Base-by-base conservation (phyloP, 2,113 vertebrate species). In the Diphyllodes magnificus region DNA sequence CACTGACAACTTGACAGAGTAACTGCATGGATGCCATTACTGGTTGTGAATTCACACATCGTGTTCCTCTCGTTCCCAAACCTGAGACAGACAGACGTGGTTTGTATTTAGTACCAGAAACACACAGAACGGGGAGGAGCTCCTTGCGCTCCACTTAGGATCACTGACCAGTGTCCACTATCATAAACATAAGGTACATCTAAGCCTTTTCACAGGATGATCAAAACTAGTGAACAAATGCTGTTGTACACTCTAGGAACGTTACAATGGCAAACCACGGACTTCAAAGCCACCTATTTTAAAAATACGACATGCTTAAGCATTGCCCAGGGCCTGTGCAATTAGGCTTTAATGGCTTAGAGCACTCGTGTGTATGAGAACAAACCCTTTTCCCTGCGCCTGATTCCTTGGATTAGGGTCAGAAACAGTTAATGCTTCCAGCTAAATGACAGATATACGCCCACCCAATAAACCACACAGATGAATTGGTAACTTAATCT, bases 371-470 rank as follows among this genome's bases (percentile, higher is more conserved):
- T 23, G 33, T 33, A 6, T 3, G 33, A 54, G 69, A 86, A 39
- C 17, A 87, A 82, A 57, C 11, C 17, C 23, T 23, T 37, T 60
- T 20, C 19, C 69, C 30, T 2, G 0, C 7, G 16, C n/a, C 61
- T 44, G 18, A 61, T 51, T 51, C 47, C 83, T 64, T 81, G 64
- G 69, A 40, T 69, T 22, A 37, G 24, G 77, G 22, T 89, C 61
- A 72, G 57, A 61, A 89, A 79, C 0, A 4, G 73, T 61, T 56
- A 79, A 61, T 56, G 49, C 1, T 3, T 45, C 44, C 44, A 44
- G 57, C 69, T 63, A 68, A 71, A 84, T 0, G 1, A 33, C 53
- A 57, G 28, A 33, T 13, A 49, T 0, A 63, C 4, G 0, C 61
- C 69, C 31, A 56, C n/a, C 56, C 82, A 64, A 91, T 78, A 89